Evolutionary conservation across 2,888 invertebrate species (phyloP), one percentile per base, ranked within the genome.

Genomic region (Podotricha telesiphe): DNA sequence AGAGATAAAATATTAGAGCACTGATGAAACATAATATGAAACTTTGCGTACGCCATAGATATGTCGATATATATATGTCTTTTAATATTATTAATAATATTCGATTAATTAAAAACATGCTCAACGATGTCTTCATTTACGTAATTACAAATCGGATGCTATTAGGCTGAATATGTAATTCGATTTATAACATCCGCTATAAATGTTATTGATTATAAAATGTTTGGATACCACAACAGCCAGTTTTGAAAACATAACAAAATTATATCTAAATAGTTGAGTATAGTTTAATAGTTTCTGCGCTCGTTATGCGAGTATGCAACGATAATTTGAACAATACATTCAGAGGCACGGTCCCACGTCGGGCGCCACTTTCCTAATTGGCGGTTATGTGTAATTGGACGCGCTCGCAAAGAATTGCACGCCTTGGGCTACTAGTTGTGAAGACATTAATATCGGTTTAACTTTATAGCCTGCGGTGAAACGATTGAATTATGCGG

Each of bases 381-480:
- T 84, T 84, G 83, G 78, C 76, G 82, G 83, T 83, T 81, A 76
- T 70, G 69, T 70, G 75, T 83, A 82, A 84, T 83, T 82, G 82
- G 79, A 77, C 80, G 75, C 72, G 73, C 75, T 70, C 71, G 70
- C 67, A 72, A 69, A 69, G 72, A 72, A 74, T 73, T 53, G 63
- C 66, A 53, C 40, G 73, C 73, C 73, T 65, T 20, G 45, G 73
- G 73, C 70, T 50, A 65, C 68, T 65, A 68, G 70, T 73, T 68
- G 68, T 70, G 68, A 67, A 73, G 68, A 68, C 68, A 67, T 68
- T 66, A 68, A 65, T 71, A 68, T 68, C 67, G 58, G 65, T 65
- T 67, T 55, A 70, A 48, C 62, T 42, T 62, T 28, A 45, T 67
- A 45, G 67, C 64, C 61, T 10, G 67, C 69, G 69, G 69, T 61